A percentile compares a stretch with the other conserved stretches of the same genome.
Conservation (phyloP, 2,113 vertebrate species). For the Neotragus moschatus region DNA sequence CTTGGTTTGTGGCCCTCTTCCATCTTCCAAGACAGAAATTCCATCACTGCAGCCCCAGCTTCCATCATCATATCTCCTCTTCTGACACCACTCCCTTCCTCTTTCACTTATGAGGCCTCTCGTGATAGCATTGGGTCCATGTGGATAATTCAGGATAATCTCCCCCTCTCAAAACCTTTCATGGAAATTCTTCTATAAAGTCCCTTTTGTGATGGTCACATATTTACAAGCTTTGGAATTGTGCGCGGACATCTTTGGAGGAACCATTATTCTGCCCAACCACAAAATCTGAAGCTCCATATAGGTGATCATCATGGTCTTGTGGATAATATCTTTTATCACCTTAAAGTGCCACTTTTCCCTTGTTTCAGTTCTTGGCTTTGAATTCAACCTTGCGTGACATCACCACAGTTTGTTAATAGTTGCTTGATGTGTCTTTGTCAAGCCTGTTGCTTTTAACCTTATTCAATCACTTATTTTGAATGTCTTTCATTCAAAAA, state of each 20-base stretch:
- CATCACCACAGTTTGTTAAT: too few species aligned
- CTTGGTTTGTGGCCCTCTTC: neutral
- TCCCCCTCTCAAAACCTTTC: neutral
- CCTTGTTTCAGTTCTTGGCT: neutral
- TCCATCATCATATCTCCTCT: neutral
- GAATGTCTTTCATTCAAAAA: neutral
- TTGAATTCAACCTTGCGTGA: neutral
- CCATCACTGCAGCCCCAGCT: neutral
- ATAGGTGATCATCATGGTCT: neutral
- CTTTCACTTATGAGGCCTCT: neutral
- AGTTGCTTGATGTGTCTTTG: neutral
- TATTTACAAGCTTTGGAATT: neutral
- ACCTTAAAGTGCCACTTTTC: neutral
- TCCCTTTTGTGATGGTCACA: neutral
- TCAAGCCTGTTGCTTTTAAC: neutral
- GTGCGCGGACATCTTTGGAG: neutral
- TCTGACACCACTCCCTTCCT: neutral
- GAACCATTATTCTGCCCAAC: neutral
- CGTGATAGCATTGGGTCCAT: rapidly evolving
- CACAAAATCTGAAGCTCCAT: neutral
- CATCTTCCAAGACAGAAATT: neutral
- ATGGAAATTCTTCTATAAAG: neutral
- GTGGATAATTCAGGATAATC: neutral
- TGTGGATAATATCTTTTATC: neutral
- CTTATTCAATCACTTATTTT: neutral